phyloP scores from a whole-genome alignment of 92 coral and sea anemone species.

The Pocillopora meandrina region DNA sequence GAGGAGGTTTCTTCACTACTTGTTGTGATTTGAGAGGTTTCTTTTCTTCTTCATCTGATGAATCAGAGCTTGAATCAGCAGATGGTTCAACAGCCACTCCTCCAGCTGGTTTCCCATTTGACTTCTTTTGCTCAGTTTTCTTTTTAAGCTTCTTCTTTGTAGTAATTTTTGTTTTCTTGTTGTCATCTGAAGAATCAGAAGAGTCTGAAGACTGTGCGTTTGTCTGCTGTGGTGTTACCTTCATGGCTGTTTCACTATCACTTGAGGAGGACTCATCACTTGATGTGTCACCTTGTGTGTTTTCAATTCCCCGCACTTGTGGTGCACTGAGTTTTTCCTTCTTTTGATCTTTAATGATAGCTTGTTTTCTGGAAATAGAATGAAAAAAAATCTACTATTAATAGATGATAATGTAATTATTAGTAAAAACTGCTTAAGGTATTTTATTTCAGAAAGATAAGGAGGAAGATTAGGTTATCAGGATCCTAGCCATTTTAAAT shows the following conservation, averaged over 20 bases:
- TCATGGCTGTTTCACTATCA: constrained; percentile 9
- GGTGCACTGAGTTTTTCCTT: constrained; percentile 13
- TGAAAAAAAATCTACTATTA: neutral
- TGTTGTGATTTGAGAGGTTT: neutral
- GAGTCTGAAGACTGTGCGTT: constrained; percentile 15
- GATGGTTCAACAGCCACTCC: neutral
- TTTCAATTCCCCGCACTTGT: constrained; percentile 40
- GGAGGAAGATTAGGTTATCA: too few relatives aligned
- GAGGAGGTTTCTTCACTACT: neutral
- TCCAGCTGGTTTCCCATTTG: constrained; percentile 17
- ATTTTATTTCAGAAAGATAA: too few relatives aligned
- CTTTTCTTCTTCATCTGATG: constrained; percentile 11
- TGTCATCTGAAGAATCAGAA: constrained; percentile 30
- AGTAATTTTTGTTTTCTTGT: constrained; percentile 1
- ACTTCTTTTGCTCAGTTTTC: neutral
- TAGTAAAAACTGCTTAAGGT: too few relatives aligned
- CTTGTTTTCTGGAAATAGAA: neutral
- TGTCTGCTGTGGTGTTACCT: neutral
- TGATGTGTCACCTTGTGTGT: constrained; percentile 16
- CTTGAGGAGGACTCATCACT: constrained; percentile 43
- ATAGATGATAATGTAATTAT: neutral
- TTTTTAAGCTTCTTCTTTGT: neutral
- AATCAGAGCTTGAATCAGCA: constrained; percentile 32
- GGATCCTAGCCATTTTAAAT: too few relatives aligned
- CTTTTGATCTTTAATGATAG: neutral